A percentile compares a stretch with the other conserved stretches of the same genome.
Conservation (phyloP, 2,888 invertebrate genomes). For the Tuberolachnus salignus region DNA sequence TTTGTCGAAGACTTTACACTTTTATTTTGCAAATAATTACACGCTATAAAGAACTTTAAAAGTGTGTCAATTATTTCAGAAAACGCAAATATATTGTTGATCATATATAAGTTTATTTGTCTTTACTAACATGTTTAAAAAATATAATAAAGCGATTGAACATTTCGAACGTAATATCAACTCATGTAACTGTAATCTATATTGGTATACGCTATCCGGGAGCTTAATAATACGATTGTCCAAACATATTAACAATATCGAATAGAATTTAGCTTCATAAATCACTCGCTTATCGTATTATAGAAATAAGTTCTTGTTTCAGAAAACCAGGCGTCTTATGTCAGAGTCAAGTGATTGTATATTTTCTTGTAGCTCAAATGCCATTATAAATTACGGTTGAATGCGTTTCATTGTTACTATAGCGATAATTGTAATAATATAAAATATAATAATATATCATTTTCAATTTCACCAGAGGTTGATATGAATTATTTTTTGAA, state of each 20-base stretch:
- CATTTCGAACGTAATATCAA: background rate
- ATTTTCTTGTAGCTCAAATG: background rate
- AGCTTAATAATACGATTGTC: background rate
- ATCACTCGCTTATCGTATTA: background rate
- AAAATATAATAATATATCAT: background rate
- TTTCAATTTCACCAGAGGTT: no score
- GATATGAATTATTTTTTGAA: no score
- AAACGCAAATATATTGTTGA: no score
- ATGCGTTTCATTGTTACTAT: background rate
- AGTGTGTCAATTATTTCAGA: no score
- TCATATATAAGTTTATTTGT: no score
- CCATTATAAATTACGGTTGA: background rate
- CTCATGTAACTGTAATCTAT: background rate
- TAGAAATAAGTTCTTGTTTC: background rate
- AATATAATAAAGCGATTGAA: background rate
- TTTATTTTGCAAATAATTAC: no score
- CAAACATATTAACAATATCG: background rate
- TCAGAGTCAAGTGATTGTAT: background rate
- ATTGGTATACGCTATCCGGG: background rate
- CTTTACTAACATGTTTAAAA: no score
- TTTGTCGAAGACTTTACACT: no score
- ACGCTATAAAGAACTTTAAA: no score
- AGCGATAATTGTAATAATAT: background rate
- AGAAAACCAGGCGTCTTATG: background rate
- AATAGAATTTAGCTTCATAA: background rate